A percentile compares a stretch with the other conserved stretches of the same genome.
Evolutionary conservation across 2,888 invertebrate genomes (phyloP).

Genomic region (Aromia moschata): DNA sequence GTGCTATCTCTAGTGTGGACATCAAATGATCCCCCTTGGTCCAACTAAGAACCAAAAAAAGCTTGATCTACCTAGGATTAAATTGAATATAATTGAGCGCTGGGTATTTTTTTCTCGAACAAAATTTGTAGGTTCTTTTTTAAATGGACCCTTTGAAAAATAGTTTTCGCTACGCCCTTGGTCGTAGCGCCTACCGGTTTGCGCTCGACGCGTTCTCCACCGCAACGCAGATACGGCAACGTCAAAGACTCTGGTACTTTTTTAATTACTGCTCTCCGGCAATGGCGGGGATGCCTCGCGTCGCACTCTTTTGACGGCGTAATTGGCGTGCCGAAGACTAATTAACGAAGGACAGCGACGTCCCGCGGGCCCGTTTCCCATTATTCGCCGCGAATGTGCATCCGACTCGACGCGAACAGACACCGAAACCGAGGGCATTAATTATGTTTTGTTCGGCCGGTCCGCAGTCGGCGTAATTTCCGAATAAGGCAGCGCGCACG

Average conservation of each 20-base stretch:
- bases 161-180: too few relatives aligned
- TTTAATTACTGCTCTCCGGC: conserved; percentile 50
- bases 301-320: conserved; percentile 51
- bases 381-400: conserved; percentile 44
- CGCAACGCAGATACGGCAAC: conserved; percentile 10
- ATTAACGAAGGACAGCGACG: conserved; percentile 45
- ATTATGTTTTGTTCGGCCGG: conserved; percentile 29
- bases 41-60: too few relatives aligned
- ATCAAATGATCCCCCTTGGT: too few relatives aligned
- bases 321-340: conserved; percentile 55
- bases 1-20: too few relatives aligned
- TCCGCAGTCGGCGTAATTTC: conserved; percentile 11
- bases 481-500: conserved; percentile 5
- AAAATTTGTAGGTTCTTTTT: too few relatives aligned
- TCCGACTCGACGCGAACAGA: conserved; percentile 45
- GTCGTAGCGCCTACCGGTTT: too few relatives aligned
- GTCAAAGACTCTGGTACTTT: conserved; percentile 40
- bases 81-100: too few relatives aligned
- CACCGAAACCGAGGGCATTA: conserved; percentile 42
- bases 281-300: conserved; percentile 49
- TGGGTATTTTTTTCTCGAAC: too few relatives aligned
- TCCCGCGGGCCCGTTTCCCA: conserved; percentile 44
- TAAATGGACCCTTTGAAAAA: too few relatives aligned
- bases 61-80: too few relatives aligned
- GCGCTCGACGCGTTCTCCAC: conserved; percentile 21